These are phyloP conservation scores for Lophius piscatorius DNA, from an alignment of 2,113 vertebrate genomes.

Conservation along the genomic window DNA sequence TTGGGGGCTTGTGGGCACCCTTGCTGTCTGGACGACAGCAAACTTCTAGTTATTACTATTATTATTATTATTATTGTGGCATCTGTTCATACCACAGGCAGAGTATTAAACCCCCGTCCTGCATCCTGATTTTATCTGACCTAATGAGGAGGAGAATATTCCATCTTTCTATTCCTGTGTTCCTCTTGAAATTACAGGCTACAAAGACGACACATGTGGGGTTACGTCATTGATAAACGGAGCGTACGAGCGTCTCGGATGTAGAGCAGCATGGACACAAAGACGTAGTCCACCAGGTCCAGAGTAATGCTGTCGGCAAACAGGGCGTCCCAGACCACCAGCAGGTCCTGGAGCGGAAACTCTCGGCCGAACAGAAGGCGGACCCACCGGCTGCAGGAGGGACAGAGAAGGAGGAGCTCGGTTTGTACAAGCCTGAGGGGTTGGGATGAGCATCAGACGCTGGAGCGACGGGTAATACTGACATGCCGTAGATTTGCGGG, in stretches of 20 bases:
- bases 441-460: neutral
- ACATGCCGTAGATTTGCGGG: slow-evolving; percentile 98
- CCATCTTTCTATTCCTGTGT: slow-evolving; percentile 34
- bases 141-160: slow-evolving; percentile 38
- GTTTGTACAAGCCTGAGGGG: neutral
- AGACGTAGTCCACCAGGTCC: slow-evolving; percentile 95
- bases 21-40: no score
- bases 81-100: no score
- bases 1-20: no score
- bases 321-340: slow-evolving; percentile 96
- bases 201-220: slow-evolving; percentile 26
- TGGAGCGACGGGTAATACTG: slow-evolving; percentile 73
- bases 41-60: no score
- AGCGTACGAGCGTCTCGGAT: slow-evolving; percentile 95
- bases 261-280: slow-evolving; percentile 97
- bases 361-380: slow-evolving; percentile 94
- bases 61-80: no score
- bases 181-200: slow-evolving; percentile 35
- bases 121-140: slow-evolving; percentile 30
- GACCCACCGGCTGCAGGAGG: slow-evolving; percentile 89
- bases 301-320: slow-evolving; percentile 95
- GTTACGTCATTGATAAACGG: slow-evolving; percentile 32
- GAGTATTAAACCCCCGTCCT: no score
- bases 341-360: slow-evolving; percentile 94
- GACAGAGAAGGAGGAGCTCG: neutral